These are phyloP conservation scores for Stenurella melanura DNA, from an alignment of 2,888 invertebrate species.

Conservation along the genomic window DNA sequence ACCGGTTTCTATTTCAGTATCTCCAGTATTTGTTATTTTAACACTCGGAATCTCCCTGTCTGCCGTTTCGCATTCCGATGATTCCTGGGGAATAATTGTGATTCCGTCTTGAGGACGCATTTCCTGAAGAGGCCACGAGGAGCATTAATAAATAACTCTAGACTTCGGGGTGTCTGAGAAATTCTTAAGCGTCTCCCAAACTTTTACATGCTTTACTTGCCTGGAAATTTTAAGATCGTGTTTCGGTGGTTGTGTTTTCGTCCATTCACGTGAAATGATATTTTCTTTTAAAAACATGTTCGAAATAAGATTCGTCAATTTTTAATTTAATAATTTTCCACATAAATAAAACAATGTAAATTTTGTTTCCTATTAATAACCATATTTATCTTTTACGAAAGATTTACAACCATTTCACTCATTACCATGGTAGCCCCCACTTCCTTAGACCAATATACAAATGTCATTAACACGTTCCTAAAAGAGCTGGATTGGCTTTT, in stretches of 20 bases:
- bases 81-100: constrained; percentile 29
- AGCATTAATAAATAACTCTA: not conserved
- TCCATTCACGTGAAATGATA: not conserved
- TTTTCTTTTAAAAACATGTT: not conserved
- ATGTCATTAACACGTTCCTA: no score
- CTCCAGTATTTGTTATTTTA: constrained; percentile 1
- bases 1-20: constrained; percentile 26
- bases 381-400: no score
- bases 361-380: no score
- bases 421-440: no score
- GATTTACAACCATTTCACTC: no score
- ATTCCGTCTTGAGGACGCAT: not conserved
- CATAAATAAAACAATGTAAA: no score
- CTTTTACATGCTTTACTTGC: not conserved
- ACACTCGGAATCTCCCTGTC: constrained; percentile 17
- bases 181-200: not conserved
- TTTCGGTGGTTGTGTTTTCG: not conserved
- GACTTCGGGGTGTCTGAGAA: not conserved
- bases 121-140: constrained; percentile 4
- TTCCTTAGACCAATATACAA: no score
- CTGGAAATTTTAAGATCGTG: not conserved
- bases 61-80: constrained; percentile 22
- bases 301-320: no score
- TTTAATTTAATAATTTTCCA: no score
- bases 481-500: no score